These are phyloP conservation scores for Meleagris gallopavo DNA, from an alignment of 2,113 vertebrate species.

Conservation along the genomic window DNA sequence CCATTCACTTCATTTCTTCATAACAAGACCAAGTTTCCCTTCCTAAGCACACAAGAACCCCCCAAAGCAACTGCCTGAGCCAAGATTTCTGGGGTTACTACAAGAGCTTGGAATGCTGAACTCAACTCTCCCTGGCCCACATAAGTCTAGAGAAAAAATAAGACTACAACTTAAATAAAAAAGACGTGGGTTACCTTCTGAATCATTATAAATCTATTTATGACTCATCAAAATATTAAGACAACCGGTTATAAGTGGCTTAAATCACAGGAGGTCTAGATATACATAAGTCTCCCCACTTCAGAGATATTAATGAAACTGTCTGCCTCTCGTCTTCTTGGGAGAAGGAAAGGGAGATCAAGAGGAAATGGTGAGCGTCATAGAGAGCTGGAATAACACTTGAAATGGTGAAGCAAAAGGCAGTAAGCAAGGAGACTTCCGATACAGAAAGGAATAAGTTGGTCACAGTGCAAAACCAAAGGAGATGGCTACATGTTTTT, in stretches of 20 bases:
- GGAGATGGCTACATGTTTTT: not conserved
- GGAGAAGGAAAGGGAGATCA: not conserved
- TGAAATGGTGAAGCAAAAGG: not conserved
- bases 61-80: not conserved
- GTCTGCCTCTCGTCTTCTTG: not conserved
- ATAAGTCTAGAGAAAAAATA: not conserved
- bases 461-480: not conserved
- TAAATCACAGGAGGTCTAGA: not conserved
- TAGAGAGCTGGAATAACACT: not conserved
- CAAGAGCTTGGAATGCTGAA: not conserved
- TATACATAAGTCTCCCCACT: not conserved
- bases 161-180: not conserved
- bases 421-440: not conserved
- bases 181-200: not conserved
- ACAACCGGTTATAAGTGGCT: not conserved
- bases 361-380: fast-evolving
- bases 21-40: not conserved
- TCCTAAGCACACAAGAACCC: not conserved
- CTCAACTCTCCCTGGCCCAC: not conserved
- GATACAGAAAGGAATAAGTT: not conserved
- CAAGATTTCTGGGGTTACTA: not conserved
- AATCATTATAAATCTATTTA: not conserved
- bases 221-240: not conserved
- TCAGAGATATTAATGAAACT: not conserved
- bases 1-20: not conserved